These are phyloP conservation scores for Drosophila gunungcola DNA, from an alignment of 1,140 invertebrate species.

Conservation along the genomic window DNA sequence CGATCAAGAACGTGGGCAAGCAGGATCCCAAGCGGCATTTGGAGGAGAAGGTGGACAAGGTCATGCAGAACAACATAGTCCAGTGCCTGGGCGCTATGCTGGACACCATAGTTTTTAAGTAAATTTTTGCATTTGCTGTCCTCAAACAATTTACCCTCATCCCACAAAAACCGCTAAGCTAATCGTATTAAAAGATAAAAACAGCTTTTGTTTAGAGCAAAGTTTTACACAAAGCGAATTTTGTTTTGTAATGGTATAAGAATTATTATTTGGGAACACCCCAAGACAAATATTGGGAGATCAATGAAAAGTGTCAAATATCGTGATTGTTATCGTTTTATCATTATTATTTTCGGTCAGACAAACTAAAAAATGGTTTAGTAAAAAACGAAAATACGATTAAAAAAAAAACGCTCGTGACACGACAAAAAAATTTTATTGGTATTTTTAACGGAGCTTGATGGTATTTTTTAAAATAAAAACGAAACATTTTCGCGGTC, in stretches of 20 bases:
- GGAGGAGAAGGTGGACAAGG: conserved; percentile 98
- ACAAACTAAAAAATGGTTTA: no score
- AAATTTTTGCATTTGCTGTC: conserved; percentile 66
- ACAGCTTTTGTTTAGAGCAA: conserved; percentile 64
- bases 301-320: no score
- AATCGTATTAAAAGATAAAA: conserved; percentile 51
- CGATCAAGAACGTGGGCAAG: conserved; percentile 99
- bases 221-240: conserved; percentile 60
- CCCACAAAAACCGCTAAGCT: conserved; percentile 45
- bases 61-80: conserved; percentile 99
- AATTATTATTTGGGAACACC: not conserved
- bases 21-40: conserved; percentile 99
- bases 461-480: no score
- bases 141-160: conserved; percentile 18
- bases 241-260: not conserved
- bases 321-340: no score
- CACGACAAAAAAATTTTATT: no score
- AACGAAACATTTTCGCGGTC: not conserved
- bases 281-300: no score
- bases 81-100: conserved; percentile 99
- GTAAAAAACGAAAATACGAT: no score
- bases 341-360: no score
- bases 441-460: no score
- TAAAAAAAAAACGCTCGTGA: no score
- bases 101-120: conserved; percentile 97